Evolutionary conservation across 2,888 invertebrate species (phyloP), one percentile per base, ranked within the genome.

Genomic region (Iphiclides podalirius): DNA sequence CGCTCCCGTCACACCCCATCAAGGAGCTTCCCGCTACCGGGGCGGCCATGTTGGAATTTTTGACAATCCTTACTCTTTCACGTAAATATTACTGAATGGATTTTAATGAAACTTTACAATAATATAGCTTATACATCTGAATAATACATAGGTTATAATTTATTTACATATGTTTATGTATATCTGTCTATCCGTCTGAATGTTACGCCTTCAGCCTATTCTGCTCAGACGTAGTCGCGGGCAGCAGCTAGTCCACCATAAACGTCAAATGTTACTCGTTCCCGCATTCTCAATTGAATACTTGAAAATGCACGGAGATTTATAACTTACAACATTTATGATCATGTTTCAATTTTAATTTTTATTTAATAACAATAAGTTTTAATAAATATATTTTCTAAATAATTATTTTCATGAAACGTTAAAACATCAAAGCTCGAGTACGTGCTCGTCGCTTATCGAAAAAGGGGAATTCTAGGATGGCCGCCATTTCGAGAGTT

Each of bases 1-100:
- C 60, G 58, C 47, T 44, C 52, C 47, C 63, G 66, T 66, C 70
- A 66, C 71, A 71, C 69, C 66, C 67, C 71, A 67, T 69, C 68
- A 53, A 57, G 61, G 64, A 70, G 60, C 67, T 67, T 67, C 66
- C 65, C 65, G 67, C 63, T 41, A 50, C 49, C 47, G 50, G 41
- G 43, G 55, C 35, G 17, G 52, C 64, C 39, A 34, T 49, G n/a
- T 38, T 49, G 16, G 31, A 31, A 26, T 3, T 28, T 34, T 26
- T 43, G 12, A 17, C 11, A 36, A 6, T 3, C 20, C 4, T 15
- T 20, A 6, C n/a, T n/a, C n/a, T n/a, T n/a, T n/a, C n/a, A n/a
- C n/a, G n/a, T n/a, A n/a, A n/a, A n/a, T n/a, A n/a, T n/a, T n/a
- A n/a, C n/a, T n/a, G n/a, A n/a, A n/a, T n/a, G n/a, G n/a, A n/a